These are phyloP conservation scores for Anthopleura xanthogrammica DNA, from an alignment of 92 coral and sea anemone genomes.

Conservation along the genomic window DNA sequence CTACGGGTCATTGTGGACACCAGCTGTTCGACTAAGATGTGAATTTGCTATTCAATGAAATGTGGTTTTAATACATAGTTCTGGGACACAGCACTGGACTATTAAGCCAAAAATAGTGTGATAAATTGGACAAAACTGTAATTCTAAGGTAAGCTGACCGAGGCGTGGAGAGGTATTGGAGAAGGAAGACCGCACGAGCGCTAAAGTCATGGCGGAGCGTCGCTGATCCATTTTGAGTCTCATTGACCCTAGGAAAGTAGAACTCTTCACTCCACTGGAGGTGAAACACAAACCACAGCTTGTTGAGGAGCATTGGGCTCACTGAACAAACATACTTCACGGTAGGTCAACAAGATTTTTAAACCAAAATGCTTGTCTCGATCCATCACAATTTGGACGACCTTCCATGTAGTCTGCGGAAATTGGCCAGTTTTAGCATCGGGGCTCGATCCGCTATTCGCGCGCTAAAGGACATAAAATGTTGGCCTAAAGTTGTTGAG, in stretches of 20 bases:
- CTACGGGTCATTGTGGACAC: conserved; percentile 88
- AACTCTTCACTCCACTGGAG: background rate
- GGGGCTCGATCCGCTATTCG: background rate
- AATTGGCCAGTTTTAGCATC: background rate
- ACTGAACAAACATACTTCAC: conserved; percentile 41
- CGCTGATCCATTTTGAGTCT: conserved; percentile 33
- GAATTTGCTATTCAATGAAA: conserved; percentile 64
- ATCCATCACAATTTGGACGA: background rate
- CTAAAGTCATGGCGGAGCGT: background rate
- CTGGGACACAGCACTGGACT: conserved; percentile 58
- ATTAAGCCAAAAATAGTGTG: conserved; percentile 69
- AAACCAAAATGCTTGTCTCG: background rate
- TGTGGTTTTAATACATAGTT: conserved; percentile 72
- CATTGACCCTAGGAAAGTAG: conserved; percentile 69
- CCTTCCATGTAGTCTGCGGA: background rate
- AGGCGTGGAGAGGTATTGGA: conserved; percentile 50
- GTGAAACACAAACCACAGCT: background rate
- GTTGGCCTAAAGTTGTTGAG: background rate
- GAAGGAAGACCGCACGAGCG: conserved; percentile 6
- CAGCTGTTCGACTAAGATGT: conserved; percentile 94
- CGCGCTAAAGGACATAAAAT: background rate
- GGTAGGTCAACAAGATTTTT: conserved; percentile 28
- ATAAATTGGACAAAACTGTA: conserved; percentile 47
- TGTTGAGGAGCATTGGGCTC: conserved; percentile 23
- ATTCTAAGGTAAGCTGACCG: conserved; percentile 28